A percentile compares a stretch with the other conserved stretches of the same genome.
Evolutionary conservation across 2,113 vertebrate species (phyloP).

Genomic region (Archilochus colubris): DNA sequence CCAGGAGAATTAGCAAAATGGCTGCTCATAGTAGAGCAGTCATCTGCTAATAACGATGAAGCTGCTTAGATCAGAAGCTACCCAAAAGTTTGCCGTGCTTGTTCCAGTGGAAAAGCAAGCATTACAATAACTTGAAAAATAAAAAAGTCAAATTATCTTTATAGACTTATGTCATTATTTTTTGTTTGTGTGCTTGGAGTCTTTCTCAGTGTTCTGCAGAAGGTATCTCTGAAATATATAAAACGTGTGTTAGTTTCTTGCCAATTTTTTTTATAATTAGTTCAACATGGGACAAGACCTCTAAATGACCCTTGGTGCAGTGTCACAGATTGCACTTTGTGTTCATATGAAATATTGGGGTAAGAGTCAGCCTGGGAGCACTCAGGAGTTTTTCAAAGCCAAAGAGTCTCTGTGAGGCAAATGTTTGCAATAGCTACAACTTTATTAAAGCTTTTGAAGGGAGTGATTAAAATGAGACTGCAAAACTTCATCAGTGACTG

Average conservation of each 20-base stretch:
- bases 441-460: constrained; percentile 50
- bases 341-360: constrained; percentile 37
- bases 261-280: constrained; percentile 35
- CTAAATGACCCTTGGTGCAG: constrained; percentile 14
- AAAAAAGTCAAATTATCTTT: background rate
- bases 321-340: constrained; percentile 56
- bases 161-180: background rate
- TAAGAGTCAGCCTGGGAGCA: constrained; percentile 49
- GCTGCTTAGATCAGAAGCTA: background rate
- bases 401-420: constrained; percentile 29
- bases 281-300: constrained; percentile 48
- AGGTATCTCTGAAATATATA: constrained; percentile 23
- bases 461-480: constrained; percentile 1
- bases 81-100: background rate
- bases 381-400: constrained; percentile 25
- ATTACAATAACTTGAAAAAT: background rate
- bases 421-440: constrained; percentile 45
- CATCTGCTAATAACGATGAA: background rate
- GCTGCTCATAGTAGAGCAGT: background rate
- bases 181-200: background rate
- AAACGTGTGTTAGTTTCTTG: constrained; percentile 15
- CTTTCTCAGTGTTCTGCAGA: background rate
- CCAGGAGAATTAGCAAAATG: background rate
- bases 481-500: constrained; percentile 14
- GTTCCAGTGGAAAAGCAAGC: rapidly evolving